Base-by-base conservation (phyloP, 2,888 invertebrate species). In the Polia nebulosa region DNA sequence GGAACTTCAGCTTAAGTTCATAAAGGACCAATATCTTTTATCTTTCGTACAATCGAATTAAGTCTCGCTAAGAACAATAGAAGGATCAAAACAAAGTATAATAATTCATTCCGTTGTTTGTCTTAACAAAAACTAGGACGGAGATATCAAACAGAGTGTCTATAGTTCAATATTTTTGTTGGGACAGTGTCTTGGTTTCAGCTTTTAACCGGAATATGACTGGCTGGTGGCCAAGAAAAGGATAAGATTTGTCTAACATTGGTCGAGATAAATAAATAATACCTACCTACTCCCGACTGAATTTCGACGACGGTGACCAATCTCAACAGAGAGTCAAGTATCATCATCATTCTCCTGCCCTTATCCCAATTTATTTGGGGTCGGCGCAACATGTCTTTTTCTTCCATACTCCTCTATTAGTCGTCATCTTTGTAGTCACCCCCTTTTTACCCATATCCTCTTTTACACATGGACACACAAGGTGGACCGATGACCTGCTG, bases 101-200 rank as follows among this genome's bases (percentile, higher is more conserved):
- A 82, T 82, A 80, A 83, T 76, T 83, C 80, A 80, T 76, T 52
- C 39, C 13, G 55, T 78, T 83, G 80, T 83, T 83, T 78, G 65
- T 80, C 62, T 78, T 61, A 70, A 58, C 64, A 63, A 71, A 73
- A 80, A 80, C 67, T 82, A 60, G 76, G 63, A 57, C 76, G 61
- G 57, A 47, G 32, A 77, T 39, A 77, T 70, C 55, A 51, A 58
- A 17, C 56, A 66, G 71, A 64, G 78, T 62, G 68, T 58, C 82
- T 66, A 27, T 39, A 25, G 51, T 73, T 58, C n/a, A 61, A 51
- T 63, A 52, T 55, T 69, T 65, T 62, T 66, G 41, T 62, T 59
- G 9, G 70, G 79, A 79, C 41, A 56, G 13, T 52, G 25, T 22
- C 9, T 29, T 32, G 25, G 34, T 29, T 74, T 74, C 4, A 13